These are phyloP conservation scores for Neotoxoptera formosana DNA, from an alignment of 1,140 invertebrate species.

Conservation along the genomic window DNA sequence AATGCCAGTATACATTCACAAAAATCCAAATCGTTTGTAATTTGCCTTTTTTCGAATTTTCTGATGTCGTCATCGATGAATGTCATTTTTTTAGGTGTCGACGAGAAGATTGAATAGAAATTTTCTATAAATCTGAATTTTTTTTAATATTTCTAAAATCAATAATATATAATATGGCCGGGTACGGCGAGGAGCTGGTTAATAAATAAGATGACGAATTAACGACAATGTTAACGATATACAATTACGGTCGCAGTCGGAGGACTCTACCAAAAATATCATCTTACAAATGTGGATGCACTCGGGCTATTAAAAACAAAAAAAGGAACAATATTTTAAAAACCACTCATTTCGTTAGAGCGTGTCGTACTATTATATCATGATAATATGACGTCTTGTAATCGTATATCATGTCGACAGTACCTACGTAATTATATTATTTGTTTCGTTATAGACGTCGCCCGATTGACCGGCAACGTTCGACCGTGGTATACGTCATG, in stretches of 20 bases:
- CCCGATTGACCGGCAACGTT: no score
- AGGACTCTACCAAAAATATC: no score
- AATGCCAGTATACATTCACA: neutral
- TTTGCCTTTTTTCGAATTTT: neutral
- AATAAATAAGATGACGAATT: neutral
- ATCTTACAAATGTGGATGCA: no score
- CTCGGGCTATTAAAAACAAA: no score
- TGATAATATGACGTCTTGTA: no score
- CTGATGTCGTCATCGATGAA: neutral
- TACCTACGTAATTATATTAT: no score
- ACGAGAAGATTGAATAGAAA: neutral
- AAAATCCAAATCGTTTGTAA: neutral
- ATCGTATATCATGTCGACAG: no score
- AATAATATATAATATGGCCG: neutral
- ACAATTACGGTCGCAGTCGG: neutral
- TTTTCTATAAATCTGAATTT: neutral
- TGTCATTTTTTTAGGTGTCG: neutral
- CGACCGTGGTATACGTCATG: no score
- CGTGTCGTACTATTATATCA: no score
- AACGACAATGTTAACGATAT: neutral
- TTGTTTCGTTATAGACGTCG: no score
- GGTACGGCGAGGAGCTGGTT: neutral
- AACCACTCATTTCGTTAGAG: no score
- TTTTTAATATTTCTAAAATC: neutral
- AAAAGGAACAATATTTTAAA: no score